A percentile compares a stretch with the other conserved stretches of the same genome.
Conservation (phyloP, 2,797 vertebrate genomes). For the Hoplostethus atlanticus region DNA sequence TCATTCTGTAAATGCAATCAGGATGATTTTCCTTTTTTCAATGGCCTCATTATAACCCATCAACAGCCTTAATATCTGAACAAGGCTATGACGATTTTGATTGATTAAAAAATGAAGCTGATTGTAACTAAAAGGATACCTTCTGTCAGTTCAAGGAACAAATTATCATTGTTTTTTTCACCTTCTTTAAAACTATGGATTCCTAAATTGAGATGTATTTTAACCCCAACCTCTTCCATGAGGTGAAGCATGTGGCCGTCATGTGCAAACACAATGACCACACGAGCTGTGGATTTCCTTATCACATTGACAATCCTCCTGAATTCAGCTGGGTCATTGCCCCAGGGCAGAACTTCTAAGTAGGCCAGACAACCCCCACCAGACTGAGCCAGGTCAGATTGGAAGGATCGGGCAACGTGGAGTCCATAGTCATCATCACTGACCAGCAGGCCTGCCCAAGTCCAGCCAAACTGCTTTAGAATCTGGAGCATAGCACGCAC, state of each 20-base stretch:
- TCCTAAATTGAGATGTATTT: too few species aligned
- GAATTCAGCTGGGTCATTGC: constrained; percentile 38
- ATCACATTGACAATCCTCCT: constrained; percentile 6
- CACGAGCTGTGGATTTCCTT: not conserved
- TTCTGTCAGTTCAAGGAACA: too few species aligned
- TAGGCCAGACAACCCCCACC: constrained; percentile 71
- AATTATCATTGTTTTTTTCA: too few species aligned
- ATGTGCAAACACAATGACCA: constrained; percentile 17
- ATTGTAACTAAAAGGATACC: too few species aligned
- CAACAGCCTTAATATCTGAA: too few species aligned
- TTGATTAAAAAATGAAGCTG: too few species aligned
- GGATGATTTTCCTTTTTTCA: too few species aligned
- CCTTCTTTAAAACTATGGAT: too few species aligned
- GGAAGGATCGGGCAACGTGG: constrained; percentile 72
- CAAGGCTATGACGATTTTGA: too few species aligned
- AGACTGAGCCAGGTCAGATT: constrained; percentile 46
- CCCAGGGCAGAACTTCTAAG: constrained; percentile 69
- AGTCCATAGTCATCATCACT: constrained; percentile 81
- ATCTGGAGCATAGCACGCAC: constrained; percentile 69
- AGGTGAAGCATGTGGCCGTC: not conserved
- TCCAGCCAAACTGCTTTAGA: constrained; percentile 76
- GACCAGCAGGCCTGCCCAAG: constrained; percentile 77
- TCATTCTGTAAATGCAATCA: too few species aligned
- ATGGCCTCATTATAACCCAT: too few species aligned
- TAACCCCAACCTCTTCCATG: constrained; percentile 18